A percentile compares a stretch with the other conserved stretches of the same genome.
Conservation (phyloP, 2,113 vertebrate genomes). For the Menidia beryllina region DNA sequence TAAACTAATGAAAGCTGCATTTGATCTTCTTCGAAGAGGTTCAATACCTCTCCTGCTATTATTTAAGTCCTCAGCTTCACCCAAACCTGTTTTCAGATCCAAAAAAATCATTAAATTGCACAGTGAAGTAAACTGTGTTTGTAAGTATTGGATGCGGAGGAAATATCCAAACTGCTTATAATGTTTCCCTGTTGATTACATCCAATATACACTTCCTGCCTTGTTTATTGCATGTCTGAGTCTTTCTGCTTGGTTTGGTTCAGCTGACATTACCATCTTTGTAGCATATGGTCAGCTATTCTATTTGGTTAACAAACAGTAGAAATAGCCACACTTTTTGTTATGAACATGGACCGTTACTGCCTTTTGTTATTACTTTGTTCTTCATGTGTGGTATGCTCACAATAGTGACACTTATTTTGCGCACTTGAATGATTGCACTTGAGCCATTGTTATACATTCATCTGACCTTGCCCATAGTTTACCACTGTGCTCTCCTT, state of each 20-base stretch:
- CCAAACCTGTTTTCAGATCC: conserved; percentile 82
- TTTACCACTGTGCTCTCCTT: conserved; percentile 8
- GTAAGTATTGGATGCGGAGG: conserved; percentile 76
- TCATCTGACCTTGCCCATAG: conserved; percentile 40
- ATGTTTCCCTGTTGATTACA: conserved; percentile 76
- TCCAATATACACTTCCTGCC: conserved; percentile 67
- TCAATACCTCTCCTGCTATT: conserved; percentile 84
- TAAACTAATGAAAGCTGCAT: conserved; percentile 87
- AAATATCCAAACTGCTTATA: conserved; percentile 78
- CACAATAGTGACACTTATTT: conserved; percentile 2
- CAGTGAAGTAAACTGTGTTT: conserved; percentile 81
- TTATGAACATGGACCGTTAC: conserved; percentile 26
- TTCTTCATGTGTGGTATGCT: conserved; percentile 54
- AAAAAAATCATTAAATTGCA: conserved; percentile 79
- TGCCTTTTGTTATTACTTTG: conserved; percentile 20
- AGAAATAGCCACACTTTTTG: conserved; percentile 19
- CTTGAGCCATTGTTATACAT: conserved; percentile 15
- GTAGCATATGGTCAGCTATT: neutral
- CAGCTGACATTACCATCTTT: conserved; percentile 28
- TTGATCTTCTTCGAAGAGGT: conserved; percentile 82
- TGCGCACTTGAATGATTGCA: conserved; percentile 21
- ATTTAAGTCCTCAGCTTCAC: conserved; percentile 83
- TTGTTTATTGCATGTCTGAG: conserved; percentile 53
- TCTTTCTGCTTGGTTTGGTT: conserved; percentile 35
- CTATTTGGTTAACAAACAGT: conserved; percentile 16